Conservation (phyloP, 2,797 vertebrate genomes). For the Gadopsis marmoratus region DNA sequence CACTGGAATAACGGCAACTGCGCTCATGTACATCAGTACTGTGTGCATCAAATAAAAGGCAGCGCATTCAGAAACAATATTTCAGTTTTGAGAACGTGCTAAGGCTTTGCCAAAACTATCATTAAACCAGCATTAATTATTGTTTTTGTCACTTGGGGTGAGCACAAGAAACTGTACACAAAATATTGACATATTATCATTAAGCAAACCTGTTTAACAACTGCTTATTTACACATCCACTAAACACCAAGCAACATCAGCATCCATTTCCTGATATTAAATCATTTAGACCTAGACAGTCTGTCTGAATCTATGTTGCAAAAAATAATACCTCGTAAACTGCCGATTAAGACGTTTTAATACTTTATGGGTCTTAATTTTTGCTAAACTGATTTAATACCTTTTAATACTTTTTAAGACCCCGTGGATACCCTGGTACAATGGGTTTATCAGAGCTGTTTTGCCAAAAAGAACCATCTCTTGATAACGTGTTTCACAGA, state of each 20-base stretch:
- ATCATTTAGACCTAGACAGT: too few relatives aligned
- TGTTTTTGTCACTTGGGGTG: conserved; percentile 8
- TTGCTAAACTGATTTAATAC: too few relatives aligned
- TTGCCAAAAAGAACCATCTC: not conserved
- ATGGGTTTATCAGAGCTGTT: not conserved
- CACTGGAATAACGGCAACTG: conserved; percentile 1
- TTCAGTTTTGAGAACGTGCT: not conserved
- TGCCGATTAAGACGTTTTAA: too few relatives aligned
- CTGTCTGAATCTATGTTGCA: too few relatives aligned
- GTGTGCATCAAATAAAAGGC: not conserved
- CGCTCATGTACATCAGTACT: not conserved
- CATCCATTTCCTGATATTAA: not conserved
- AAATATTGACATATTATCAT: not conserved
- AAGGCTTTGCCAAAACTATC: not conserved
- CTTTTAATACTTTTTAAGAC: too few relatives aligned
- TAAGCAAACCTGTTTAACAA: not conserved
- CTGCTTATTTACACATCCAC: conserved; percentile 1
- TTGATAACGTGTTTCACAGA: not conserved
- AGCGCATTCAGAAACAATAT: not conserved
- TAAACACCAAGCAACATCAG: not conserved
- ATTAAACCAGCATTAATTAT: conserved; percentile 8
- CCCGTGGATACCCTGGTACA: not conserved
- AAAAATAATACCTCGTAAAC: too few relatives aligned
- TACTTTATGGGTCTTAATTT: too few relatives aligned
- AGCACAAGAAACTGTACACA: conserved; percentile 14